Percentiles rank a stretch among this genome's conserved stretches.
Evolutionary conservation across 2,113 vertebrate genomes (phyloP).

Genomic region (Leptosomus discolor): DNA sequence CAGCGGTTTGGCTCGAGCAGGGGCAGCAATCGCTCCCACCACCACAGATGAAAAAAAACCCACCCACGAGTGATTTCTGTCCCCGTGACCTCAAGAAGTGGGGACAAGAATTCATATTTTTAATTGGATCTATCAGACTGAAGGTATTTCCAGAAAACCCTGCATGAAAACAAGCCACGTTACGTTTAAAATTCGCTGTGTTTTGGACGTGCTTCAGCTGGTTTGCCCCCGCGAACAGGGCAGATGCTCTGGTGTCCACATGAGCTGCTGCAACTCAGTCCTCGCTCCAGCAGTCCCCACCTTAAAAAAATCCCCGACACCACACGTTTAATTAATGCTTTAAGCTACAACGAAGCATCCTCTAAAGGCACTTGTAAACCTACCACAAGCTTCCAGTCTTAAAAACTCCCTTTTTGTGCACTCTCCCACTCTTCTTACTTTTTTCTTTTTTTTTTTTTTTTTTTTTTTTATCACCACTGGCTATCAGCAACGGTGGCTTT

Average conservation of each 20-base stretch:
- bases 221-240: not conserved
- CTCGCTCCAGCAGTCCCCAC: not conserved
- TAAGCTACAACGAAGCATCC: not conserved
- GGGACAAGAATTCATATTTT: not conserved
- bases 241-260: not conserved
- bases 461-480: not conserved
- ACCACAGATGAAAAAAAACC: not conserved
- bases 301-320: not conserved
- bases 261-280: not conserved
- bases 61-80: not conserved
- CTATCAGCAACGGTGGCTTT: not conserved
- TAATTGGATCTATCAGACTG: not conserved
- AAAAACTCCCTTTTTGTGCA: not conserved
- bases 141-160: not conserved
- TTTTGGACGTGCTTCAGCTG: not conserved
- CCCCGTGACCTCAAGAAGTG: not conserved
- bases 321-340: not conserved
- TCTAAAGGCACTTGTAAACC: not conserved
- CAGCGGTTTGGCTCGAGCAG: not conserved
- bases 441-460: no score
- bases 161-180: not conserved
- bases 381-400: not conserved
- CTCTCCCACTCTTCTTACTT: not conserved
- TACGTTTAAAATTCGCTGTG: not conserved
- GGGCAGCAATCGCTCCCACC: not conserved